These are phyloP conservation scores for Synchiropus splendidus DNA, from an alignment of 2,113 vertebrate species.

Conservation along the genomic window DNA sequence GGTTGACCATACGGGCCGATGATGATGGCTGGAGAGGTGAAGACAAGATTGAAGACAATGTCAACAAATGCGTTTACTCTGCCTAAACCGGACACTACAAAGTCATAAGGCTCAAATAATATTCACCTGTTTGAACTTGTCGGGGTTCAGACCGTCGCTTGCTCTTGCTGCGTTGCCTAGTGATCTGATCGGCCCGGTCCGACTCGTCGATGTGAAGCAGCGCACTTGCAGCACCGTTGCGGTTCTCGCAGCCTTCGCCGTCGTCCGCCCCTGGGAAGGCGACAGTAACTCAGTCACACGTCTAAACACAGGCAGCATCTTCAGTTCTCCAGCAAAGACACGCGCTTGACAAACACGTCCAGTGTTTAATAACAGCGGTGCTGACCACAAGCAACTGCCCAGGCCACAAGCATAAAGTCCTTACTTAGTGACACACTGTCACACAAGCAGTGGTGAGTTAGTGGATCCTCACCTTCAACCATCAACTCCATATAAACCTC, in stretches of 20 bases:
- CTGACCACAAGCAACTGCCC: slow-evolving; percentile 87
- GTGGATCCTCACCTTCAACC: slow-evolving; percentile 84
- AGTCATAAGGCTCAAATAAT: background rate
- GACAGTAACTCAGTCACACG: background rate
- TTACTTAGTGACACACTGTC: slow-evolving; percentile 80
- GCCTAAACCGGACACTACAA: too few relatives aligned
- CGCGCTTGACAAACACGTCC: slow-evolving; percentile 24
- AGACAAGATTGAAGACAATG: background rate
- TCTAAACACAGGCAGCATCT: background rate
- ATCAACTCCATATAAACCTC: slow-evolving; percentile 96
- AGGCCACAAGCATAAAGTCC: slow-evolving; percentile 87
- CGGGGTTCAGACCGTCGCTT: slow-evolving; percentile 86
- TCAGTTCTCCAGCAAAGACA: slow-evolving; percentile 14
- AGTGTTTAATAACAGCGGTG: slow-evolving; percentile 32
- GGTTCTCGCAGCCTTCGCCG: slow-evolving; percentile 84
- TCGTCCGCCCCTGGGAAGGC: slow-evolving; percentile 73
- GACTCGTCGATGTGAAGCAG: slow-evolving; percentile 95
- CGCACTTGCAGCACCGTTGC: slow-evolving; percentile 90
- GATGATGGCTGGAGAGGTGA: slow-evolving; percentile 80
- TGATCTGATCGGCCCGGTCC: slow-evolving; percentile 78
- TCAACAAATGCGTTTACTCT: too few relatives aligned
- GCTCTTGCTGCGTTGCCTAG: slow-evolving; percentile 85
- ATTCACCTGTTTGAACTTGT: slow-evolving; percentile 94
- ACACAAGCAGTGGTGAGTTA: slow-evolving; percentile 75
- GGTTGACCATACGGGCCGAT: slow-evolving; percentile 96